Conservation (phyloP, 1,140 invertebrate genomes). For the Notospermus geniculatus region DNA sequence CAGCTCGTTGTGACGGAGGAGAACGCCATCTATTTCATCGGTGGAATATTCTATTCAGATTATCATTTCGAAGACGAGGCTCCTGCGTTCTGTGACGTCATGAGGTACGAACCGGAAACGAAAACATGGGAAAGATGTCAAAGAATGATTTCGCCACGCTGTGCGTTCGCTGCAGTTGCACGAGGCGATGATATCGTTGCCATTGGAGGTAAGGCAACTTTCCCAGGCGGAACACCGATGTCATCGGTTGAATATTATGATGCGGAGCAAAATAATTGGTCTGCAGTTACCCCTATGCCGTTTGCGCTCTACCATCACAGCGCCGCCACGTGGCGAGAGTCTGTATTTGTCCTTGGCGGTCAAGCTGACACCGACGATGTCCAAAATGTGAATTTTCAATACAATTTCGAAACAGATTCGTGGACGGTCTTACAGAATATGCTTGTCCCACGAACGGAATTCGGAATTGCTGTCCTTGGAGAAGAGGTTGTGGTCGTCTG, state of each 20-base stretch:
- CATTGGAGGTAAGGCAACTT: slow-evolving; percentile 35
- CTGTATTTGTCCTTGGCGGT: slow-evolving; percentile 38
- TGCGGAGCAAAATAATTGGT: slow-evolving; percentile 31
- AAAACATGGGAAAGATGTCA: slow-evolving; percentile 25
- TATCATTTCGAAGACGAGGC: slow-evolving; percentile 35
- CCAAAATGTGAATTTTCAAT: slow-evolving; percentile 35
- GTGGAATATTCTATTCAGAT: slow-evolving; percentile 44
- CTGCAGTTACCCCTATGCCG: slow-evolving; percentile 30
- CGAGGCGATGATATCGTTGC: slow-evolving; percentile 29
- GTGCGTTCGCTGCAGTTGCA: slow-evolving; percentile 31
- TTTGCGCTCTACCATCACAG: slow-evolving; percentile 35
- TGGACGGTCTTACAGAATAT: slow-evolving; percentile 37
- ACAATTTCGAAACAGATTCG: slow-evolving; percentile 26
- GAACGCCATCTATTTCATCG: slow-evolving; percentile 35
- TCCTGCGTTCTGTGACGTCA: slow-evolving; percentile 27
- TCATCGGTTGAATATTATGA: slow-evolving; percentile 33
- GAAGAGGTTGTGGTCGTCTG: slow-evolving; percentile 40
- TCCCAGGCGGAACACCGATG: slow-evolving; percentile 28
- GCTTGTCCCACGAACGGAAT: slow-evolving; percentile 30
- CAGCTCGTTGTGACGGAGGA: slow-evolving; percentile 27
- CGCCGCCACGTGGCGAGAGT: slow-evolving; percentile 25
- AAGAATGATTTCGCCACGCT: slow-evolving; percentile 28
- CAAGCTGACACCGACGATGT: slow-evolving; percentile 30
- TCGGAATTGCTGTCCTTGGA: slow-evolving; percentile 27
- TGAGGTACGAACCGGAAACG: slow-evolving; percentile 30